phyloP scores from a whole-genome alignment of 53 echinoderm and acorn worm genomes.

The Glandiceps talaboti region DNA sequence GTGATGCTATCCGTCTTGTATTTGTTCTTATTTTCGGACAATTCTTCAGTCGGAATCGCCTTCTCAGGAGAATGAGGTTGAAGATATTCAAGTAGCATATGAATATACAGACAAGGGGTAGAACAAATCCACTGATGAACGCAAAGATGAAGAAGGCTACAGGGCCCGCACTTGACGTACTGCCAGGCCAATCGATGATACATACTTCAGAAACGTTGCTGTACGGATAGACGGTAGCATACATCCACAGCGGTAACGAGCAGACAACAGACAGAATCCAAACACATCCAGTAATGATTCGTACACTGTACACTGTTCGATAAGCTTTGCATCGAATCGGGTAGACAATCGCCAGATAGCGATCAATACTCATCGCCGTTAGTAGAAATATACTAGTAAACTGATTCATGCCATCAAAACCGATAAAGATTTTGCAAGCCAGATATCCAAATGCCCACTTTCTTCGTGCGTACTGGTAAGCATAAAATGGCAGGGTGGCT shows the following conservation, averaged over 20 bases:
- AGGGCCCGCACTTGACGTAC: conserved; percentile 20
- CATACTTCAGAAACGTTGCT: conserved; percentile 4
- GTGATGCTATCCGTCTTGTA: conserved; percentile 55
- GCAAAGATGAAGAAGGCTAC: conserved; percentile 82
- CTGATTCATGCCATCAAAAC: conserved; percentile 83
- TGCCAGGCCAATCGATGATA: too few species aligned
- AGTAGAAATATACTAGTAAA: conserved; percentile 81
- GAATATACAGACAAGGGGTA: conserved; percentile 62
- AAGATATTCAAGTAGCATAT: conserved; percentile 77
- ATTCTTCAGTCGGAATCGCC: conserved; percentile 59
- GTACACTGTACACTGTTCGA: conserved; percentile 64
- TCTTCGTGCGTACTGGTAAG: conserved; percentile 44
- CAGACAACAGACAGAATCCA: conserved; percentile 53
- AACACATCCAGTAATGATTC: conserved; percentile 38
- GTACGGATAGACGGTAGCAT: too few species aligned
- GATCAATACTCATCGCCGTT: conserved; percentile 74
- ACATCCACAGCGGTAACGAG: conserved; percentile 77
- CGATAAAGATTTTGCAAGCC: conserved; percentile 56
- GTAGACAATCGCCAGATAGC: conserved; percentile 80
- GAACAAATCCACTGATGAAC: conserved; percentile 59
- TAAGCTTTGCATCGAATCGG: conserved; percentile 84
- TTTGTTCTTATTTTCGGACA: too few species aligned
- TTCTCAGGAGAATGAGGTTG: conserved; percentile 47
- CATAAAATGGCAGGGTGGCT: conserved; percentile 61
- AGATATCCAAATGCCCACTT: conserved; percentile 68